Conservation (phyloP, 2,888 invertebrate species). For the Dione juno region DNA sequence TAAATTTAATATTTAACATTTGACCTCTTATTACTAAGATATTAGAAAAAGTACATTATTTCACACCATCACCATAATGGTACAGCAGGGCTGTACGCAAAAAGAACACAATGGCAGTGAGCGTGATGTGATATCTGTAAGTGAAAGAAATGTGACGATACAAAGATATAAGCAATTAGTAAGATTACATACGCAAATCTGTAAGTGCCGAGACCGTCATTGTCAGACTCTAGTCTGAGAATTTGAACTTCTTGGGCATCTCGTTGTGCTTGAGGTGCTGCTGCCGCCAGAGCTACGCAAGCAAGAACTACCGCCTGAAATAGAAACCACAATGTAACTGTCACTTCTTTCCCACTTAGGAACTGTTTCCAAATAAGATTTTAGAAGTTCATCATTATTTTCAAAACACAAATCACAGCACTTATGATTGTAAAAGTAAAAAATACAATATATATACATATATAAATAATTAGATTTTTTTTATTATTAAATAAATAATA, state of each 20-base stretch:
- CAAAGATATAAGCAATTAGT: neutral
- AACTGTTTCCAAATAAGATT: conserved; percentile 1
- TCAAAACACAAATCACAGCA: conserved; percentile 10
- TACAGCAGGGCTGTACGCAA: no score
- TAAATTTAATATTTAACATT: no score
- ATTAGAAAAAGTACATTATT: no score
- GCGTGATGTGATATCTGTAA: no score
- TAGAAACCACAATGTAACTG: neutral
- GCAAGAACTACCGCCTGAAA: conserved; percentile 73
- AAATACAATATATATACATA: neutral
- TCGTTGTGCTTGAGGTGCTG: conserved; percentile 59
- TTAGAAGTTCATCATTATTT: neutral
- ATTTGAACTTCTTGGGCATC: conserved; percentile 61
- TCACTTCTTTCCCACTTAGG: neutral
- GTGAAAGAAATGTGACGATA: no score
- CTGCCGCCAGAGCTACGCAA: conserved; percentile 63
- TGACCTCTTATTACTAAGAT: no score
- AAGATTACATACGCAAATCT: conserved; percentile 60
- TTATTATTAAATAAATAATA: conserved; percentile 4
- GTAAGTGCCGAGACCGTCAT: conserved; percentile 70
- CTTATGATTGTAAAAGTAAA: no score
- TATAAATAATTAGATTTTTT: conserved; percentile 27
- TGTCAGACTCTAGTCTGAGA: conserved; percentile 64
- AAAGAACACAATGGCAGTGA: no score
- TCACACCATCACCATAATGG: no score